phyloP scores from a whole-genome alignment of 2,888 invertebrate species.

The Dione vanillae region DNA sequence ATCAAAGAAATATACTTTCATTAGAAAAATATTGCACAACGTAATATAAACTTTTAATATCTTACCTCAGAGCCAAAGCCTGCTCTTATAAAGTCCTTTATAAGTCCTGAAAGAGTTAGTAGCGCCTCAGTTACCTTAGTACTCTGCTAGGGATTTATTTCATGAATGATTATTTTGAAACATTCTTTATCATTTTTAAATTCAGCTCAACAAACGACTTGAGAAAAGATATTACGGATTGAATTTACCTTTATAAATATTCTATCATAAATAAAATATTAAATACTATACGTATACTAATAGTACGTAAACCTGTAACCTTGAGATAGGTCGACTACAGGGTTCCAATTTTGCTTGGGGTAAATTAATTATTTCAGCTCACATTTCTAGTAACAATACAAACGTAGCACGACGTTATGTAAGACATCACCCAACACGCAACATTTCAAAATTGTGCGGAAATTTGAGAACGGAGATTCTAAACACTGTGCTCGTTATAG shows the following conservation, averaged over 20 bases:
- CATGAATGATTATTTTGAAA: neutral
- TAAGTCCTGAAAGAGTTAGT: conserved; percentile 28
- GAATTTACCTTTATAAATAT: neutral
- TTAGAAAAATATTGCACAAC: neutral
- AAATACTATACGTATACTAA: neutral
- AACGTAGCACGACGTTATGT: too few relatives aligned
- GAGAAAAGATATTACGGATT: neutral
- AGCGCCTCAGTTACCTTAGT: conserved; percentile 17
- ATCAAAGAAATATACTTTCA: neutral
- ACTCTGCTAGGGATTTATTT: conserved; percentile 14
- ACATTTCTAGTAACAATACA: too few relatives aligned
- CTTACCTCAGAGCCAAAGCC: conserved; percentile 24
- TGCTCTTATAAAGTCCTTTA: conserved; percentile 28
- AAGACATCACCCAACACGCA: too few relatives aligned
- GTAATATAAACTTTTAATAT: conserved; percentile 25
- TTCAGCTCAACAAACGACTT: neutral
- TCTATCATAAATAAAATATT: neutral
- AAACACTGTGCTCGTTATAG: too few relatives aligned
- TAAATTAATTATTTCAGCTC: too few relatives aligned
- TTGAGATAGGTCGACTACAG: too few relatives aligned
- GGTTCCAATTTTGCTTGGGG: too few relatives aligned
- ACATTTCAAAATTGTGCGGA: too few relatives aligned
- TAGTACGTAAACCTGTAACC: too few relatives aligned
- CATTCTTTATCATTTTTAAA: conserved; percentile 2
- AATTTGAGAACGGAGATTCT: too few relatives aligned